A percentile compares a stretch with the other conserved stretches of the same genome.
These are phyloP conservation scores for Anolis carolinensis DNA, from an alignment of 2,113 vertebrate species.

Conservation along the genomic window DNA sequence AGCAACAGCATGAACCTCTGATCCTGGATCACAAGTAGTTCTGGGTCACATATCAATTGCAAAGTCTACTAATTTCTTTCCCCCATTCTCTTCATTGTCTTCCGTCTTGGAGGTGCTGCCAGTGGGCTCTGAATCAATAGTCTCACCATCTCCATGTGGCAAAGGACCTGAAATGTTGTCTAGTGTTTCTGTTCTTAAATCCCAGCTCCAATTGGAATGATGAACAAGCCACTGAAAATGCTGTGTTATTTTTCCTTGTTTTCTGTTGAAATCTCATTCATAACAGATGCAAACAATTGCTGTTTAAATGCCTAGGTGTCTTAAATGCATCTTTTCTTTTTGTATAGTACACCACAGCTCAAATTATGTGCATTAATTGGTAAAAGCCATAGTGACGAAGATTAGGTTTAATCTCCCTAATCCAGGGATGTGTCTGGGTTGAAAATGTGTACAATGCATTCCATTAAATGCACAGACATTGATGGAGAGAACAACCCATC, in stretches of 20 bases:
- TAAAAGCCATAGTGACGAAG: not conserved
- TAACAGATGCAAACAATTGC: not conserved
- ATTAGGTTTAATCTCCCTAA: not conserved
- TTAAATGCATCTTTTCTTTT: too few relatives aligned
- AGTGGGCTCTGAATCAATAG: not conserved
- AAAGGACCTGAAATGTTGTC: not conserved
- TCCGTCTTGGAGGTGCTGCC: not conserved
- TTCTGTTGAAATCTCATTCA: not conserved
- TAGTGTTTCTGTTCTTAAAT: not conserved
- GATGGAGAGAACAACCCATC: not conserved
- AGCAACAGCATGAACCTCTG: not conserved
- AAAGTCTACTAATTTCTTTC: not conserved
- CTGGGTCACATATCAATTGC: not conserved
- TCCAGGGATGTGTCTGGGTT: not conserved
- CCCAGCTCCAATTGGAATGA: too few relatives aligned
- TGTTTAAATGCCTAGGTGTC: not conserved
- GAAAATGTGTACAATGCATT: not conserved
- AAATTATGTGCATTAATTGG: not conserved
- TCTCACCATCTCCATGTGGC: not conserved
- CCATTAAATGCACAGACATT: not conserved
- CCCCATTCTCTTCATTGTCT: not conserved
- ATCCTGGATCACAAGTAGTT: not conserved
- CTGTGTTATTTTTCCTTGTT: not conserved
- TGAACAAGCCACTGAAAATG: not conserved
- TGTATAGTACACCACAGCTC: not conserved